Conservation (phyloP, 1,140 invertebrate genomes). For the Mesaphorura yosii region DNA sequence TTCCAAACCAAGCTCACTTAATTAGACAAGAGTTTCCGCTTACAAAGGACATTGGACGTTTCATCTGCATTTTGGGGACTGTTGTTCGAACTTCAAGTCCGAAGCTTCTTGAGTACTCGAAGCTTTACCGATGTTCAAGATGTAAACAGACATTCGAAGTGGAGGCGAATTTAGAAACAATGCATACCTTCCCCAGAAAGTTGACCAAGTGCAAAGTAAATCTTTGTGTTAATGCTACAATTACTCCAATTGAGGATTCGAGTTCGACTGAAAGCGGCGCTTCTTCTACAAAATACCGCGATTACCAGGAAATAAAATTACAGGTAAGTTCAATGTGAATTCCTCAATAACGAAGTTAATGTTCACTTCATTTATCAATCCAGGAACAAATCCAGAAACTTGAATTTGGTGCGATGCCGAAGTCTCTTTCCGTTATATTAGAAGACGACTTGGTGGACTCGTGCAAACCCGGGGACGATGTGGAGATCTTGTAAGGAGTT, state of each 20-base stretch:
- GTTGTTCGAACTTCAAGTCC: conserved; percentile 60
- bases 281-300: conserved; percentile 50
- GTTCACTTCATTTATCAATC: conserved; percentile 30
- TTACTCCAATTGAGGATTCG: conserved; percentile 41
- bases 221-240: conserved; percentile 23
- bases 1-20: conserved; percentile 48
- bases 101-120: conserved; percentile 62
- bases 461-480: conserved; percentile 80
- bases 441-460: conserved; percentile 76
- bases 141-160: conserved; percentile 56
- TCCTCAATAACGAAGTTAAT: conserved; percentile 1
- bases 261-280: conserved; percentile 43
- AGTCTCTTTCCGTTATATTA: conserved; percentile 64
- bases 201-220: conserved; percentile 19
- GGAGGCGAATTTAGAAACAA: conserved; percentile 41
- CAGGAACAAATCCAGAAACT: conserved; percentile 62
- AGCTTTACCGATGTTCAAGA: conserved; percentile 61
- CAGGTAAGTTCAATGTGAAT: conserved; percentile 43
- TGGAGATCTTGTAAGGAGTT: conserved; percentile 57
- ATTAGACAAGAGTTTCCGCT: conserved; percentile 49
- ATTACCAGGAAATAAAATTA: conserved; percentile 84
- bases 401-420: conserved; percentile 57
- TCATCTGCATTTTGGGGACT: conserved; percentile 53
- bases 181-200: conserved; percentile 15
- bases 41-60: conserved; percentile 52